Base-by-base conservation (phyloP, 2,797 vertebrate species). In the Psittacula derbiana region DNA sequence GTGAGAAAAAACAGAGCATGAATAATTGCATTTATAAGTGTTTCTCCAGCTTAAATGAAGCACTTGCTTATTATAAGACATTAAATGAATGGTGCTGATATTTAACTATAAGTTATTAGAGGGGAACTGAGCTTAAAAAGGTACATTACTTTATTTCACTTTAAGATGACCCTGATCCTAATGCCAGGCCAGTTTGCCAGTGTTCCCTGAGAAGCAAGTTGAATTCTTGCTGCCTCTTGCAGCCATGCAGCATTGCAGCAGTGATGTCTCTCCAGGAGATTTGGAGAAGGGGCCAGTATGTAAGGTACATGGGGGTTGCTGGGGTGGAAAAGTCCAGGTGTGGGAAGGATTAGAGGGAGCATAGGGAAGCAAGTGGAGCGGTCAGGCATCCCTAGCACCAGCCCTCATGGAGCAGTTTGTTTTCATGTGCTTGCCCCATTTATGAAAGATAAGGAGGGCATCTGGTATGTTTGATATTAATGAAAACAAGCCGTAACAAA, bases 311-410 rank as follows among this genome's bases (percentile, higher is more conserved):
- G 1, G 4, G 10, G 11, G 4, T 15, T 83, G 12, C 33, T 66
- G 43, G 8, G 4, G 13, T 73, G 18, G 20, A 16, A 80, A 82
- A 5, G 23, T 80, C 25, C 33, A 47, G 21, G 7, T 3, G 0
- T 47, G 16, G 28, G 12, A 14, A 82, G 13, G 27, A 60, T 86
- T 18, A 21, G 24, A 50, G 16, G 9, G 10, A 70, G 16, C 1
- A 0, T 4, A 49, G 50, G 12, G 49, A 80, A 74, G 60, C 9
- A 71, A 21, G 8, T 72, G 40, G 4, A 5, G 5, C 0, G 0
- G 5, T 64, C 25, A n/a, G 7, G 2, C 6, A 11, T 64, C 33
- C 31, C 33, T 80, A 11, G 4, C 66, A 92, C 33, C 40, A 80
- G 27, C 33, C 52, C 38, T 85, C 0, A 0, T 78, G 61, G 44